Base-by-base conservation (phyloP, 2,113 vertebrate genomes). In the Neodontobutis hainanensis region DNA sequence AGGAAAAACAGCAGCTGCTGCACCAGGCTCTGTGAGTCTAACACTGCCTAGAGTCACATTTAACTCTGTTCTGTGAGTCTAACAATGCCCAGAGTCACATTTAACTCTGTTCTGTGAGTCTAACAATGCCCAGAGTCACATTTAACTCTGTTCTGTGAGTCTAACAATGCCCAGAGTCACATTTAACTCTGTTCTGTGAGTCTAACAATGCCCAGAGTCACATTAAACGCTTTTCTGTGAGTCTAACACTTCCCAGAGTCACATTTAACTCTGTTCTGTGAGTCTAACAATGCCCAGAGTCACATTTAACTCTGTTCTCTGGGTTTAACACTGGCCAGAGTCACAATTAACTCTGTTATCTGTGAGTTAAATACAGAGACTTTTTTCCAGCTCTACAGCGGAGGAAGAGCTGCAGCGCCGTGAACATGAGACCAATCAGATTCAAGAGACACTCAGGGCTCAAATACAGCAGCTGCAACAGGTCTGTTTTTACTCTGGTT, bases 391-490 rank as follows among this genome's bases (percentile, higher is more conserved):
- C 81, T 86, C 86, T 4, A 88, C 90, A 0, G 91, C 76, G 0
- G 94, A 94, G 69, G 92, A 92, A 0, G 92, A 88, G 4, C 90
- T 94, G 61, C 91, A 66, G 80, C 90, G 86, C 56, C 91, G 92
- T 4, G 94, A 94, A 85, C 90, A 92, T 70, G 94, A 96, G 75
- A 93, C 94, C 0, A 90, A 93, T 64, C 94, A 94, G 0, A 92
- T 92, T 58, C 93, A 94, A 0, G 93, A 95, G 63, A 83, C 94
- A 68, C 91, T 96, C 73, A 90, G 95, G 61, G 93, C 91, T 75
- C 95, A 96, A 87, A 94, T 95, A 38, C 93, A 94, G 80, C 92
- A 94, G 62, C 91, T 97, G 53, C 95, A 96, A 46, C 92, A 97
- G 94, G 96, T 96, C 8, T 40, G 38, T 5, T 8, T 27, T 27